Evolutionary conservation across 2,113 vertebrate species (phyloP).

Genomic region (Cnemophilus loriae): DNA sequence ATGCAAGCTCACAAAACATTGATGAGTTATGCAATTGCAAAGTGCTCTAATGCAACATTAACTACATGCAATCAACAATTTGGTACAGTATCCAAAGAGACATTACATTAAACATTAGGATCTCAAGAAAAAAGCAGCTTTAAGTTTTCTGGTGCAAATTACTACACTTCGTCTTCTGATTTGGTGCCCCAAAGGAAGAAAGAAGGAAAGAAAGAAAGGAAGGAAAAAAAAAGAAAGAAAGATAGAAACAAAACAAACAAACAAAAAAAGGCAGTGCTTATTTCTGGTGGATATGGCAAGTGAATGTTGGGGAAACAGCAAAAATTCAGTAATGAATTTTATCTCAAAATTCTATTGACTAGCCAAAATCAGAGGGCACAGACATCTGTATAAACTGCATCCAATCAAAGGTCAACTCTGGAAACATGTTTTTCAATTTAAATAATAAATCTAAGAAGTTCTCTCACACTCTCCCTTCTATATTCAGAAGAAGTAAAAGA

Average conservation of each 20-base stretch:
- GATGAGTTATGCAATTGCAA: slow-evolving; percentile 86
- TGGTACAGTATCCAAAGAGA: slow-evolving; percentile 78
- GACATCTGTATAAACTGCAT: slow-evolving; percentile 37
- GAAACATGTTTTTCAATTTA: slow-evolving; percentile 29
- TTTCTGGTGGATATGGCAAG: slow-evolving; percentile 67
- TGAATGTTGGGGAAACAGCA: slow-evolving; percentile 61
- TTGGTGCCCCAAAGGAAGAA: slow-evolving; percentile 67
- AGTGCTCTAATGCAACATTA: slow-evolving; percentile 90
- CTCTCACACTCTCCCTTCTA: slow-evolving; percentile 28
- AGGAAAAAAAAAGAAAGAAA: not conserved
- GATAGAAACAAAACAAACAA: not conserved
- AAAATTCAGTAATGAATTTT: slow-evolving; percentile 37
- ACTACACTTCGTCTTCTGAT: slow-evolving; percentile 72
- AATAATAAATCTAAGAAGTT: slow-evolving; percentile 21
- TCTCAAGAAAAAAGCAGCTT: slow-evolving; percentile 77
- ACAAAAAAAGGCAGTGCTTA: slow-evolving; percentile 58
- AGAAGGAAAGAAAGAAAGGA: not conserved
- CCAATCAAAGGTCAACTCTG: slow-evolving; percentile 37
- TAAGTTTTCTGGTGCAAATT: slow-evolving; percentile 80
- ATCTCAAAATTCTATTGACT: slow-evolving; percentile 41
- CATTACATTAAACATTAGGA: slow-evolving; percentile 77
- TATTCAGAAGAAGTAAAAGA: slow-evolving; percentile 46
- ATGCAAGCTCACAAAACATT: slow-evolving; percentile 87
- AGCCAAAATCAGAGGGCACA: slow-evolving; percentile 54
- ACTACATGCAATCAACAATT: slow-evolving; percentile 85